These are phyloP conservation scores for Nymphicus hollandicus DNA, from an alignment of 2,113 vertebrate species.

Conservation along the genomic window DNA sequence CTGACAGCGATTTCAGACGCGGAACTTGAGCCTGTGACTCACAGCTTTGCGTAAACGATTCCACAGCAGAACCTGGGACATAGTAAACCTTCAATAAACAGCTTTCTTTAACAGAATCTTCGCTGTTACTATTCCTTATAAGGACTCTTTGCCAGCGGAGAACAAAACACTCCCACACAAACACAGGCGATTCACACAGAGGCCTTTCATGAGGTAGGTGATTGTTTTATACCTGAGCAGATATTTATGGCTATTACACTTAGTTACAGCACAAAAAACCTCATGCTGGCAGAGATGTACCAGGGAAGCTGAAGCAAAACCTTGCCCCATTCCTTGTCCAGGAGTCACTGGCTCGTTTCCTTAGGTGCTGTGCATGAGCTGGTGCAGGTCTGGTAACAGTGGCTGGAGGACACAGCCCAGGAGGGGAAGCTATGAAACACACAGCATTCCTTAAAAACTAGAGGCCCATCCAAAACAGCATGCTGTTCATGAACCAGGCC, in stretches of 20 bases:
- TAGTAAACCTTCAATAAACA: conserved; percentile 26
- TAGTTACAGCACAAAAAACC: neutral
- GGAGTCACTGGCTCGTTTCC: neutral
- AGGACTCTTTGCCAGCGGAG: conserved; percentile 11
- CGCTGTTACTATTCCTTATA: conserved; percentile 41
- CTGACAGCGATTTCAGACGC: conserved; percentile 19
- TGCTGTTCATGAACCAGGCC: neutral
- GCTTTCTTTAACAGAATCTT: conserved; percentile 33
- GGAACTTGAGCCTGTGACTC: conserved; percentile 49
- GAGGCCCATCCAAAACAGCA: neutral
- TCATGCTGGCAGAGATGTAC: neutral
- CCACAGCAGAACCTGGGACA: conserved; percentile 42
- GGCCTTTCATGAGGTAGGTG: neutral
- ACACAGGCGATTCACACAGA: neutral
- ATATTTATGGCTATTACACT: neutral
- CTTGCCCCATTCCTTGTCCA: neutral
- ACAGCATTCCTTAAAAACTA: neutral
- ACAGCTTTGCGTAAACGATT: conserved; percentile 50
- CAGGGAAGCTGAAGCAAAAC: neutral
- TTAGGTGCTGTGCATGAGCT: fast-evolving
- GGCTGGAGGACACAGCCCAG: neutral
- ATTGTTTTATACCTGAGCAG: conserved; percentile 26
- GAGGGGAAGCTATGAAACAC: neutral
- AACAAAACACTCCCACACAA: conserved; percentile 21
- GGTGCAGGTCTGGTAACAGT: neutral